Evolutionary conservation across 2,797 vertebrate genomes (phyloP), one percentile per base, ranked within the genome.

Genomic region (Perodicticus potto): DNA sequence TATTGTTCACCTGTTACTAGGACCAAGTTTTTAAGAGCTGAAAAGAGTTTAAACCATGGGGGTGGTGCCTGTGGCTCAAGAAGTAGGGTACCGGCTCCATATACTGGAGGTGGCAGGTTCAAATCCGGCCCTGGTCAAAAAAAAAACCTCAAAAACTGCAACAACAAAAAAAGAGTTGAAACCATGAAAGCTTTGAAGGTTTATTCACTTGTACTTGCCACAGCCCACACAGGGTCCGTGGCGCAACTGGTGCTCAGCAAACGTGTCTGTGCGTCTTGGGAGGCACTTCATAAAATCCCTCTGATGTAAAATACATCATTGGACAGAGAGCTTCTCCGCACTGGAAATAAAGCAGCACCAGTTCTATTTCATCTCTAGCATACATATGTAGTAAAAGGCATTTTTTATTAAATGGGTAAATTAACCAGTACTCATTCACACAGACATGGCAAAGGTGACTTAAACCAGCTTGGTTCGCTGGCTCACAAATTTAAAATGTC

Each of bases 401-500:
- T 67, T 80, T 83, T 95, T 92, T 34, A 78, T 70, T 84, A 80
- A 93, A 83, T 63, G 29, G 70, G 37, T 83, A 86, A 95, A 61
- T 86, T 86, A 97, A 80, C 78, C 70, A 61, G 63, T 43, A 65
- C 34, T 61, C 4, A 0, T 45, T 94, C 55, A 90, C 53, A 86
- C 69, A 34, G 43, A 91, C 91, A 67, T 73, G 14, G 67, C 40
- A 85, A 29, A 93, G 59, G 37, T 83, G 19, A 82, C 49, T 85
- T 25, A 67, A 61, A 88, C 4, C 14, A n/a, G 22, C 49, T 93
- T 87, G 49, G 89, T 27, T 61, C 86, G n/a, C 77, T 95, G 57
- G 43, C 32, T 93, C n/a, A 83, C 45, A 81, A 53, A 82, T n/a
- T 63, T 92, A 77, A 86, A 84, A 84, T n/a, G n/a, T 61, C 10